Base-by-base conservation (phyloP, 1,140 invertebrate genomes). In the Littorina saxatilis region DNA sequence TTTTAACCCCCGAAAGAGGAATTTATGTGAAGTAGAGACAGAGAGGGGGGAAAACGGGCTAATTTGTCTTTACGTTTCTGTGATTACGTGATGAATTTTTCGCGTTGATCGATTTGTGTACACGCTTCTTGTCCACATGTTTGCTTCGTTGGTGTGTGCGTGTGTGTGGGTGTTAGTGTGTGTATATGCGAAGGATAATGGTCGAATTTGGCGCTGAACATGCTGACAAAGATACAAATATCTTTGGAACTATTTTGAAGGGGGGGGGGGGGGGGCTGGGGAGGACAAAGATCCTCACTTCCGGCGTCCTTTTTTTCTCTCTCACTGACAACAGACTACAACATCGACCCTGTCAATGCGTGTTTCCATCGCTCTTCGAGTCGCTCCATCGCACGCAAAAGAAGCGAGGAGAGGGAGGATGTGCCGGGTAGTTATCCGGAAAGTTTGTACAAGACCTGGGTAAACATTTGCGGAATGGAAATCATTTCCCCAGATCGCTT, bases 401-500 rank as follows among this genome's bases (percentile, higher is more conserved):
- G 74, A 76, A 37, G 74, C 52, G 74, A 61, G 29, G 50, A 39
- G 40, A n/a, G 40, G 27, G 74, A 37, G 23, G 50, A 55, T 58
- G 43, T 35, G 73, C 47, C 2, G 73, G 50, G 50, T 32, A 23
- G 74, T 76, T 76, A 76, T 61, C 74, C 35, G 37, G 74, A 76
- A 37, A 61, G 74, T 76, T 76, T 76, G 74, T 61, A 61, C 52
- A 61, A 76, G 74, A 35, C 50, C 27, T 37, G 74, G 74, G 52
- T 58, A 76, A 76, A 76, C 74, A 76, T 76, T 76, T 76, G 74
- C 74, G 52, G 74, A 76, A 76, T 76, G 74, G 52, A 76, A 76
- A 58, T 76, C 74, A 76, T 76, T 76, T 61, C 74, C 74, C 74
- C 43, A 50, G 50, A 76, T 76, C 74, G 74, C 55, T 76, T 76